A percentile compares a stretch with the other conserved stretches of the same genome.
Evolutionary conservation across 2,113 vertebrate genomes (phyloP).

Genomic region (Neopipo cinnamomea): DNA sequence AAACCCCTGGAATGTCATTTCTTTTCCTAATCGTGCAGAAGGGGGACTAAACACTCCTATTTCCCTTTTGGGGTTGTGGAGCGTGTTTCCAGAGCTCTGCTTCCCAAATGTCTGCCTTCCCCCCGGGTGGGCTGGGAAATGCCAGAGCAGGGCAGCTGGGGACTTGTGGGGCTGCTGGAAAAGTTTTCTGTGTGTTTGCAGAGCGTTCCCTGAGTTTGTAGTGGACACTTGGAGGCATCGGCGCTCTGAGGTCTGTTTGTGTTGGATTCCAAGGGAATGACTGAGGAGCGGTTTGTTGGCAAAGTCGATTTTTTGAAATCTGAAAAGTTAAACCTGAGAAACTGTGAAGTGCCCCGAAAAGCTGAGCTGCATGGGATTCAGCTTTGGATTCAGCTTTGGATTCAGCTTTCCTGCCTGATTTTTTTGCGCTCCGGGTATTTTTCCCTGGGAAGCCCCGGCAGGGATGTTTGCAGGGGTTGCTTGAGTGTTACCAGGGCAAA

Average conservation of each 20-base stretch:
- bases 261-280: fast-evolving
- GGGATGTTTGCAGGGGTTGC: fast-evolving
- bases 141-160: background rate
- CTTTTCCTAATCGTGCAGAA: background rate
- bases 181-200: background rate
- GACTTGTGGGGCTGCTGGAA: background rate
- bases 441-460: background rate
- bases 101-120: background rate
- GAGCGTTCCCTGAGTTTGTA: background rate
- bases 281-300: background rate
- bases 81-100: background rate
- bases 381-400: too few relatives aligned
- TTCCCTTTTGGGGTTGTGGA: background rate
- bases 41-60: background rate
- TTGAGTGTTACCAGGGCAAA: background rate
- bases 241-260: background rate
- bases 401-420: background rate
- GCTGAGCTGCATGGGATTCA: background rate
- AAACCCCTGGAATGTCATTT: background rate
- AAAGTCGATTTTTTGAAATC: background rate
- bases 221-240: fast-evolving
- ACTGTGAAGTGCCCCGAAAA: background rate
- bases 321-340: background rate
- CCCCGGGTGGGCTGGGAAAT: background rate
- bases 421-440: background rate